These are phyloP conservation scores for Pao palembangensis DNA, from an alignment of 2,113 vertebrate species.

Conservation along the genomic window DNA sequence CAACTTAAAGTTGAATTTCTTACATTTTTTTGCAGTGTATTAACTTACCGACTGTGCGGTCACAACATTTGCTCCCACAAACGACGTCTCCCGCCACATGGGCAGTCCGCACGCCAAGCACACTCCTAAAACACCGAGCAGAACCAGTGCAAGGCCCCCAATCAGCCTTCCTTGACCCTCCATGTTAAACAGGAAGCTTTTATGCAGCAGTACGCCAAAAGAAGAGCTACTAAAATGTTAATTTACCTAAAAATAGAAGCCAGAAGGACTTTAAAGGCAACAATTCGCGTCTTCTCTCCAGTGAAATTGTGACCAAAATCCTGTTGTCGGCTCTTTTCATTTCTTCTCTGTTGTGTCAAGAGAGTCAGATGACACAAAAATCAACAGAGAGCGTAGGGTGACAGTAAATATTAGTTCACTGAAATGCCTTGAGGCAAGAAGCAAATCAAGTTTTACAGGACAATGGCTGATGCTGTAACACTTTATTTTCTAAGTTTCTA, in stretches of 20 bases:
- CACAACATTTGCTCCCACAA: conserved; percentile 40
- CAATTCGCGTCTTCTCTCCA: background rate
- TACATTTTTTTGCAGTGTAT: no score
- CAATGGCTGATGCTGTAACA: no score
- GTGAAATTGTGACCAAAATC: background rate
- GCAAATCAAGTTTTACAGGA: conserved; percentile 20
- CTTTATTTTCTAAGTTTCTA: no score
- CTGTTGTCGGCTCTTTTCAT: background rate
- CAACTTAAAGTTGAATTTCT: no score
- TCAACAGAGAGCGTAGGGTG: conserved; percentile 18
- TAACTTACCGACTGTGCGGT: conserved; percentile 37
- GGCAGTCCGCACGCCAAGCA: conserved; percentile 36
- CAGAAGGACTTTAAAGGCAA: background rate
- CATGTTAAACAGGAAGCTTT: conserved; percentile 6
- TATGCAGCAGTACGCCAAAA: background rate
- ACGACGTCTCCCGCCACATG: conserved; percentile 39
- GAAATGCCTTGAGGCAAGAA: conserved; percentile 7
- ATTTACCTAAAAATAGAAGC: background rate
- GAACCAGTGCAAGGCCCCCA: conserved; percentile 13
- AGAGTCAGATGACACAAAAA: conserved; percentile 25
- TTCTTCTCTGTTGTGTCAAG: conserved; percentile 9
- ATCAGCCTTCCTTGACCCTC: conserved; percentile 20
- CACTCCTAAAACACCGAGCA: conserved; percentile 34
- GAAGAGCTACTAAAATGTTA: background rate
- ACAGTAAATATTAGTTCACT: conserved; percentile 13